These are phyloP conservation scores for Dysmachus trigonus DNA, from an alignment of 2,888 invertebrate genomes.

Conservation along the genomic window DNA sequence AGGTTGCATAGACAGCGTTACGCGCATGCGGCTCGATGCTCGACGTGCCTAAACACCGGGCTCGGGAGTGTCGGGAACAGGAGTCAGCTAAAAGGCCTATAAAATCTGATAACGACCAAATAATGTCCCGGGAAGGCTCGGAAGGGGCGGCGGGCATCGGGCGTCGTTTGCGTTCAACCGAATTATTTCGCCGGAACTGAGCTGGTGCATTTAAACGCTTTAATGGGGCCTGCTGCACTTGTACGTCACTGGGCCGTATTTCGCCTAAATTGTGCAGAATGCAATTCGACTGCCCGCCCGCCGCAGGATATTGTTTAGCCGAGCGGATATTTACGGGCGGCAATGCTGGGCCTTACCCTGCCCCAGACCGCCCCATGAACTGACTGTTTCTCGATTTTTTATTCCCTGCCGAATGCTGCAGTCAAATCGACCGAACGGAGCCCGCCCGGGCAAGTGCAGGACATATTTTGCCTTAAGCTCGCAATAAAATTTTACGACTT, in stretches of 20 bases:
- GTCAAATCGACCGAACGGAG: neutral
- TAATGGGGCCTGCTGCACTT: slow-evolving; percentile 44
- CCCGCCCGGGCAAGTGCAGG: slow-evolving; percentile 22
- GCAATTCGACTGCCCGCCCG: slow-evolving; percentile 35
- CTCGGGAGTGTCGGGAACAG: slow-evolving; percentile 38
- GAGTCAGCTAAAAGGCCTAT: slow-evolving; percentile 53
- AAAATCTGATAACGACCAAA: slow-evolving; percentile 56
- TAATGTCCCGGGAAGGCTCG: slow-evolving; percentile 54
- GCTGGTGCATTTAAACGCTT: slow-evolving; percentile 43
- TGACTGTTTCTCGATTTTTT: slow-evolving; percentile 36
- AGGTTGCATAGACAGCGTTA: slow-evolving; percentile 18
- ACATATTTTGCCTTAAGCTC: slow-evolving; percentile 56
- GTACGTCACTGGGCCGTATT: slow-evolving; percentile 45
- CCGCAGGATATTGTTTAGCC: slow-evolving; percentile 37
- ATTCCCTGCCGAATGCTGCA: slow-evolving; percentile 33
- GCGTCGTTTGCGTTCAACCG: slow-evolving; percentile 38
- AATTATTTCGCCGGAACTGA: slow-evolving; percentile 44
- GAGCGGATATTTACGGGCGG: slow-evolving; percentile 18
- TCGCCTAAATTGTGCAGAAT: slow-evolving; percentile 48
- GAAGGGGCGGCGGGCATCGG: slow-evolving; percentile 45
- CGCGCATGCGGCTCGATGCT: slow-evolving; percentile 33
- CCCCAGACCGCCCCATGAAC: neutral
- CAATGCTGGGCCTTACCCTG: neutral
- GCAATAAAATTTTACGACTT: slow-evolving; percentile 61
- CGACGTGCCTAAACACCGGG: slow-evolving; percentile 48